Conservation (phyloP, 2,888 invertebrate genomes). For the Creontiades dilutus region DNA sequence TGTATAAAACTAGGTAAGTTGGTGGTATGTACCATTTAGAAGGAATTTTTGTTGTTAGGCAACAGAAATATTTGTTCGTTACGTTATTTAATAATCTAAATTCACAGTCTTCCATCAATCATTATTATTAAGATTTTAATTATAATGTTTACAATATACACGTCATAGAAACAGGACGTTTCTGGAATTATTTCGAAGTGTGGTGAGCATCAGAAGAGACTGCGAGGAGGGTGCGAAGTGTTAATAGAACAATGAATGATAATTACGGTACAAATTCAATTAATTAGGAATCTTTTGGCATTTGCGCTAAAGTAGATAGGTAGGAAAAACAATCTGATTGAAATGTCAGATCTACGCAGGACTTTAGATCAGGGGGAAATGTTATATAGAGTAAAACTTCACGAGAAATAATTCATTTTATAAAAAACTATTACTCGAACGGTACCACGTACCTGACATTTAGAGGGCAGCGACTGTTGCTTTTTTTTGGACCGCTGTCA, state of each 20-base stretch:
- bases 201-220: background rate
- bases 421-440: too few species aligned
- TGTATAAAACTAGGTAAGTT: background rate
- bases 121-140: slow-evolving; percentile 8
- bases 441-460: too few species aligned
- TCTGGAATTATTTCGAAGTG: slow-evolving; percentile 24
- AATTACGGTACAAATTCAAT: too few species aligned
- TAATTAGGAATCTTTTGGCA: too few species aligned
- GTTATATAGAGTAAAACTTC: too few species aligned
- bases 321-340: too few species aligned
- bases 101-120: slow-evolving; percentile 47
- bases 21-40: background rate
- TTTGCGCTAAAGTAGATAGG: too few species aligned
- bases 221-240: background rate
- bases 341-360: too few species aligned
- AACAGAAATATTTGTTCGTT: slow-evolving; percentile 27
- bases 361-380: too few species aligned
- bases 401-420: too few species aligned
- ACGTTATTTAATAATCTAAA: slow-evolving; percentile 23
- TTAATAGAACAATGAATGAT: background rate
- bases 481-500: too few species aligned
- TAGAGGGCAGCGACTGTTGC: too few species aligned
- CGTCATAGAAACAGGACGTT: slow-evolving; percentile 3
- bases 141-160: slow-evolving; percentile 10
- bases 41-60: slow-evolving; percentile 14